Conservation (phyloP, 2,797 vertebrate genomes). For the Synanceia verrucosa region DNA sequence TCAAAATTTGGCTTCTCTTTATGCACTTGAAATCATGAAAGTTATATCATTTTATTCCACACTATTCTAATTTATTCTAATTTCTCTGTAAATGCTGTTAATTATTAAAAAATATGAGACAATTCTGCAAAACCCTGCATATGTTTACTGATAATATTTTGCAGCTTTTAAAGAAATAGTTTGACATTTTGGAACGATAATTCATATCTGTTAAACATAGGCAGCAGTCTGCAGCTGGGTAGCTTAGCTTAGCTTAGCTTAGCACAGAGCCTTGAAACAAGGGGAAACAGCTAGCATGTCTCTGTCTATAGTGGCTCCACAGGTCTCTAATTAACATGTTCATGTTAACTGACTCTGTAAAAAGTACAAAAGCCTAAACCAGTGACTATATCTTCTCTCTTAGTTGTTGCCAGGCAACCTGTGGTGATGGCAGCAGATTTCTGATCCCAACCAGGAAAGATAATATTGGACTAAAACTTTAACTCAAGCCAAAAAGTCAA, state of each 20-base stretch:
- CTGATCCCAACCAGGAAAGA: background rate
- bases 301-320: background rate
- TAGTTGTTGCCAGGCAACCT: conserved; percentile 2
- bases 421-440: background rate
- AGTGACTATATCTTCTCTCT: background rate
- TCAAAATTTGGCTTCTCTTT: background rate
- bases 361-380: too few relatives aligned
- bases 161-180: background rate
- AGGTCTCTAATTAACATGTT: background rate
- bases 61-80: background rate
- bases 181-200: background rate
- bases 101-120: too few relatives aligned
- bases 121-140: background rate
- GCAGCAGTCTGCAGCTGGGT: background rate
- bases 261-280: background rate
- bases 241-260: background rate
- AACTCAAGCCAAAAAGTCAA: background rate
- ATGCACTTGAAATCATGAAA: background rate
- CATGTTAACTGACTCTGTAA: background rate
- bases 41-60: too few relatives aligned
- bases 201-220: background rate
- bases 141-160: background rate
- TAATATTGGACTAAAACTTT: background rate
- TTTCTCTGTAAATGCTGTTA: background rate
- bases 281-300: background rate